These are phyloP conservation scores for Thera britannica DNA, from an alignment of 2,888 invertebrate species.

Conservation along the genomic window DNA sequence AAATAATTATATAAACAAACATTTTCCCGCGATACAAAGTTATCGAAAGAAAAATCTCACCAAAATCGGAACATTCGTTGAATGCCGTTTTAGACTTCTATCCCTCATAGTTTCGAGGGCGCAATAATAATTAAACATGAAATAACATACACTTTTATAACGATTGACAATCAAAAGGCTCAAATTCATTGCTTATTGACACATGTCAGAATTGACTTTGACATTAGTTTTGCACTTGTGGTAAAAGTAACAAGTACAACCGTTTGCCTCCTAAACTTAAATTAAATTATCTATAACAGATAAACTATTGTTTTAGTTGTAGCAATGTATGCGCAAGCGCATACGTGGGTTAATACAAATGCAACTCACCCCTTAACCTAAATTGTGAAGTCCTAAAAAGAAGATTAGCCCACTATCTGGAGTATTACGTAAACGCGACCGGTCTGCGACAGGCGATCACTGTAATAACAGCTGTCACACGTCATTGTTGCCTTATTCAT, in stretches of 20 bases:
- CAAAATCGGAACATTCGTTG: slow-evolving; percentile 12
- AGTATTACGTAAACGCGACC: too few species aligned
- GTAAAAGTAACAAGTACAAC: not conserved
- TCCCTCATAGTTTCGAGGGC: slow-evolving; percentile 1
- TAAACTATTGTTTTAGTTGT: too few species aligned
- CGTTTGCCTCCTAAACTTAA: not conserved
- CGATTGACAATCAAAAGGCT: slow-evolving; percentile 24
- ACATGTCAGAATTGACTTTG: slow-evolving; percentile 27
- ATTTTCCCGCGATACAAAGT: not conserved
- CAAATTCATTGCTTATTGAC: slow-evolving; percentile 29
- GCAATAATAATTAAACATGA: slow-evolving; percentile 9
- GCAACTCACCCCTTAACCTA: too few species aligned
- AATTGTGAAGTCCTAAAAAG: too few species aligned
- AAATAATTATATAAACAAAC: not conserved
- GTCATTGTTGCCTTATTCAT: too few species aligned
- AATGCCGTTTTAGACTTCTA: slow-evolving; percentile 1
- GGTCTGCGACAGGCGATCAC: too few species aligned
- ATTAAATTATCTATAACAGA: not conserved
- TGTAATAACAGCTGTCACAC: too few species aligned
- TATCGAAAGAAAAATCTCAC: slow-evolving; percentile 2
- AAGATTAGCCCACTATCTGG: too few species aligned
- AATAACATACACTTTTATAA: slow-evolving; percentile 14
- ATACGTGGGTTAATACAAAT: too few species aligned
- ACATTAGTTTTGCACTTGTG: slow-evolving; percentile 4
- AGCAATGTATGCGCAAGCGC: too few species aligned